Base-by-base conservation (phyloP, 2,797 vertebrate genomes). In the Fistularia tabacaria region DNA sequence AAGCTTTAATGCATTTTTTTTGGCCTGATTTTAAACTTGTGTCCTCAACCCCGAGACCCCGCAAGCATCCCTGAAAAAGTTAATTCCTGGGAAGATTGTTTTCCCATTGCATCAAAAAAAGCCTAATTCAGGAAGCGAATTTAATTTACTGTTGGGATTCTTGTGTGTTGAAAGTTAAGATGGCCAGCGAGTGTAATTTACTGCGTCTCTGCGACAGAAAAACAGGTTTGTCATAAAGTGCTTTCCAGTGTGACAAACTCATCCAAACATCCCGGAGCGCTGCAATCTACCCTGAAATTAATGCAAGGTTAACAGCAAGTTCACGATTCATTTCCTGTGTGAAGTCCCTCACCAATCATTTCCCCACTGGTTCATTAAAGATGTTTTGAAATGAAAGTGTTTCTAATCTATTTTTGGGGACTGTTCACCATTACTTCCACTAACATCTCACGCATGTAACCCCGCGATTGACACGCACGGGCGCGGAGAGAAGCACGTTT, bases 261-360 rank as follows among this genome's bases (percentile, higher is more conserved):
- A 51, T 71, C 54, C 38, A 64, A 81, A 82, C 74, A 76, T 45
- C 10, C 46, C 55, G 63, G 46, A 51, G 25, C 6, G 6, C 66
- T 77, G 71, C 68, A 65, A 69, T 83, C 64, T 65, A 25, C 47
- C 52, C 51, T 64, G 45, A 74, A 82, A 69, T 80, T n/a, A 71
- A 69, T 76, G 64, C 38, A 48, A 76, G 79, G 81, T 82, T 85
- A 81, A 81, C 81, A 68, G 68, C 51, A 57, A 71, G 77, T 71
- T 81, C 79, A 82, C 52, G 43, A 25, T 62, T 81, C 63, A 83
- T 85, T 80, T 89, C 84, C 82, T 83, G 71, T 66, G 46, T 63
- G 56, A 73, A 77, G 47, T 67, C 55, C 39, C 49, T 50, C 64
- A 45, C n/a, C 38, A 59, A 60, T 49, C 55, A 53, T 61, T 79